Evolutionary conservation across 2,113 vertebrate genomes (phyloP).

Genomic region (Geococcyx californianus): DNA sequence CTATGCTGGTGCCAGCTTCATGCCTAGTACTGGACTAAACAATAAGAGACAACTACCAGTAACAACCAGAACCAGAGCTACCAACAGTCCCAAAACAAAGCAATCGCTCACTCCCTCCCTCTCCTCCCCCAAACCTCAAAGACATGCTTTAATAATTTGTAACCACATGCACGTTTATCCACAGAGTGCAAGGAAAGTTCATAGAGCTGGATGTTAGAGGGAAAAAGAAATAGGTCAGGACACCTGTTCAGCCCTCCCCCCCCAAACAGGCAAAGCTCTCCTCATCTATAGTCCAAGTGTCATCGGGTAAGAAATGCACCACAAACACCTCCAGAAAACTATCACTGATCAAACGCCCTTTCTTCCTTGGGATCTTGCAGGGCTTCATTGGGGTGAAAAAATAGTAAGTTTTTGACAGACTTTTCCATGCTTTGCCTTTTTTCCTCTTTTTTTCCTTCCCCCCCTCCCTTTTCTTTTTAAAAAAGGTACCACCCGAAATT

Average conservation of each 20-base stretch:
- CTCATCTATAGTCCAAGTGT: not conserved
- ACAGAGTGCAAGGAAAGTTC: not conserved
- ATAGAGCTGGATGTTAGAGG: not conserved
- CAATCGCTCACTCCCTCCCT: not conserved
- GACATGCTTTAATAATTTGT: not conserved
- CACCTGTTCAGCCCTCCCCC: not conserved
- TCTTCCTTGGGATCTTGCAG: not conserved
- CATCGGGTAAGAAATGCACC: not conserved
- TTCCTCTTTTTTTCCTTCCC: not conserved
- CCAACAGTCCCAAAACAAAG: not conserved
- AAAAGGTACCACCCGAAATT: not conserved
- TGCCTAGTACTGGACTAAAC: not conserved
- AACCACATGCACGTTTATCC: not conserved
- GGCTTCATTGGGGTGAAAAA: not conserved
- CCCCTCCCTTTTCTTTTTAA: fast-evolving
- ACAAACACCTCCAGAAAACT: not conserved
- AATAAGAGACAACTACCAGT: not conserved
- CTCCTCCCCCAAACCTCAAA: slow-evolving; percentile 7
- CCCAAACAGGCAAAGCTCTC: not conserved
- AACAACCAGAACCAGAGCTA: not conserved
- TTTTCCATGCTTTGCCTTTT: not conserved
- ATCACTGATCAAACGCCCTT: not conserved
- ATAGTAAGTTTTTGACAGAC: not conserved
- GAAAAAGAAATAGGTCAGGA: not conserved
- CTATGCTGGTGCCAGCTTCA: fast-evolving